phyloP scores from a whole-genome alignment of 1,140 invertebrate species.

The Papilio polyxenes region DNA sequence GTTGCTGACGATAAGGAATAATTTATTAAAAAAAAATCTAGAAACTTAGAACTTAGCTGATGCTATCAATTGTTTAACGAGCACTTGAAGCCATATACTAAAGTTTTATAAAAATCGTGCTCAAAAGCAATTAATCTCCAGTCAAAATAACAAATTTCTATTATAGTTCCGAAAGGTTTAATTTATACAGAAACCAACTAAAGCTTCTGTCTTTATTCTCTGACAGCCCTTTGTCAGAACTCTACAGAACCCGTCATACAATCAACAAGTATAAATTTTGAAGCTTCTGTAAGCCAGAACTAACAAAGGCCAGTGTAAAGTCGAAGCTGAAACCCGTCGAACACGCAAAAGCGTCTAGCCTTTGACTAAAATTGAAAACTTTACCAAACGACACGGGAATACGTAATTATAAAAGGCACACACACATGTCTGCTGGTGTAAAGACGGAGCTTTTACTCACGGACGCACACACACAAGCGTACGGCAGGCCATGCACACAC shows the following conservation, averaged over 20 bases:
- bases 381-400: conserved; percentile 33
- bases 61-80: background rate
- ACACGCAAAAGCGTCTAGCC: conserved; percentile 41
- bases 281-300: conserved; percentile 18
- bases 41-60: background rate
- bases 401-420: conserved; percentile 48
- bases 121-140: background rate
- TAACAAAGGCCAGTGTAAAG: conserved; percentile 27
- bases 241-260: conserved; percentile 16
- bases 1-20: too few species aligned
- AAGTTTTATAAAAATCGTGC: background rate
- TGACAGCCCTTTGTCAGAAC: conserved; percentile 23
- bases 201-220: background rate
- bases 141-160: background rate
- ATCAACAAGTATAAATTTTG: conserved; percentile 36
- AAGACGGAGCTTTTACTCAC: conserved; percentile 47
- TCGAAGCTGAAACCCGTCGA: conserved; percentile 34
- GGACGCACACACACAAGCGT: conserved; percentile 49
- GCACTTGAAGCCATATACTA: background rate
- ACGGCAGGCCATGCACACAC: conserved; percentile 37
- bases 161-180: background rate
- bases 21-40: background rate
- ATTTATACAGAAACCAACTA: background rate
- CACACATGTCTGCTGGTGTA: conserved; percentile 45
- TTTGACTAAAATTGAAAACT: conserved; percentile 44